These are phyloP conservation scores for Hyaena hyaena DNA, from an alignment of 2,113 vertebrate genomes.

Conservation along the genomic window DNA sequence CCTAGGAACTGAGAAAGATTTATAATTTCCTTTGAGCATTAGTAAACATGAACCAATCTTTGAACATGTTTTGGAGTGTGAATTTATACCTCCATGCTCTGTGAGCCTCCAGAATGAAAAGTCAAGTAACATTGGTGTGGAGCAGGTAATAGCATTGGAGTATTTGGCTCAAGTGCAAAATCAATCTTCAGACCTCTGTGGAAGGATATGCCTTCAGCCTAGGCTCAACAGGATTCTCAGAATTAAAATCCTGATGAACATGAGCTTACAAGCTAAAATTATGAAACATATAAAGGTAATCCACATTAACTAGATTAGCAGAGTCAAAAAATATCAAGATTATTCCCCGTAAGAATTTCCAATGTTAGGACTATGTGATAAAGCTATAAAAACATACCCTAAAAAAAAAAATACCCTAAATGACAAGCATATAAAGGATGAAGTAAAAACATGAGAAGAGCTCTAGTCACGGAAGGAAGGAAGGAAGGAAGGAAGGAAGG, in stretches of 20 bases:
- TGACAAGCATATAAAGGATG: neutral
- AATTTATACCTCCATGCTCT: neutral
- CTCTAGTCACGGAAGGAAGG: neutral
- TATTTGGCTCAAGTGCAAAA: neutral
- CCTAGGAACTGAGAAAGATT: neutral
- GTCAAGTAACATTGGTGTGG: neutral
- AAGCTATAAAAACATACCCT: neutral
- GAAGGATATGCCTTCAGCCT: neutral
- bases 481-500: neutral
- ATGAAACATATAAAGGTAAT: constrained; percentile 13
- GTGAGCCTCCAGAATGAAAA: neutral
- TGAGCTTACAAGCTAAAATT: constrained; percentile 8
- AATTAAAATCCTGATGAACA: neutral
- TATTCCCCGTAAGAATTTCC: neutral
- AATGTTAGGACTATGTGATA: neutral
- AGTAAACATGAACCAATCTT: neutral
- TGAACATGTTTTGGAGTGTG: neutral
- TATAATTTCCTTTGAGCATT: neutral
- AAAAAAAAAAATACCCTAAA: neutral
- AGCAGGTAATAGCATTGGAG: neutral
- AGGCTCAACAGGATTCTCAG: neutral
- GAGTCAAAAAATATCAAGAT: constrained; percentile 24
- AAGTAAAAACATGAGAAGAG: neutral
- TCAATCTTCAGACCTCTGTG: neutral
- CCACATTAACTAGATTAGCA: neutral